Evolutionary conservation across 1,140 invertebrate species (phyloP).

Genomic region (Batillaria attramentaria): DNA sequence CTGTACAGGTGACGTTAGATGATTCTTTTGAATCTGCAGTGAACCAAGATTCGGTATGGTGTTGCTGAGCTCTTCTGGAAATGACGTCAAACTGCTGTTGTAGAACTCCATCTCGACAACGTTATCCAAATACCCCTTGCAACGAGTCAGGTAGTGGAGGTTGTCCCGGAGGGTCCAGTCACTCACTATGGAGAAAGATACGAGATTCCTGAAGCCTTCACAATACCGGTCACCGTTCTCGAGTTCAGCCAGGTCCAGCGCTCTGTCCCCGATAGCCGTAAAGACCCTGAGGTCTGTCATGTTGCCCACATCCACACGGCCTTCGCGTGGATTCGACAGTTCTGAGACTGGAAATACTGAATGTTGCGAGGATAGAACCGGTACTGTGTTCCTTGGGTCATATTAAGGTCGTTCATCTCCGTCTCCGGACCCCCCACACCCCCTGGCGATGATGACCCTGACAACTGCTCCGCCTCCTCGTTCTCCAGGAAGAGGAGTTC

Average conservation of each 20-base stretch:
- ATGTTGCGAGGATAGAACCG: conserved; percentile 8
- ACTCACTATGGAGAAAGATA: conserved; percentile 6
- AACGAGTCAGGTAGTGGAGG: conserved; percentile 2
- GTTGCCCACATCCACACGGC: conserved; percentile 18
- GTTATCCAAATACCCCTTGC: background rate
- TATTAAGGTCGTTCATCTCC: too few relatives aligned
- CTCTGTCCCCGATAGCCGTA: background rate
- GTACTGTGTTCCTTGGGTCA: too few relatives aligned
- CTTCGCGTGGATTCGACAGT: conserved; percentile 7
- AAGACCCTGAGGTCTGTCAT: conserved; percentile 17
- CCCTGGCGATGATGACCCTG: background rate
- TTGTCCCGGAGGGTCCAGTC: background rate
- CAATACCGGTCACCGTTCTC: background rate
- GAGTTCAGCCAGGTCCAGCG: background rate
- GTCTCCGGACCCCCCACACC: too few relatives aligned
- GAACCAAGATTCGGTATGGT: conserved; percentile 53
- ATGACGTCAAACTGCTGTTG: conserved; percentile 32
- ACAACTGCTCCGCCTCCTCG: conserved; percentile 9
- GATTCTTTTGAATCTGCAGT: conserved; percentile 48
- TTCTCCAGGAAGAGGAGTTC: conserved; percentile 4
- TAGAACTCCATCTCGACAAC: conserved; percentile 42
- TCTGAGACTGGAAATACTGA: conserved; percentile 10
- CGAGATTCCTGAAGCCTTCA: background rate
- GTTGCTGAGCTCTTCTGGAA: conserved; percentile 31
- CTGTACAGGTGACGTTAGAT: conserved; percentile 37